Base-by-base conservation (phyloP, 2,797 vertebrate genomes). In the Platalea minor region DNA sequence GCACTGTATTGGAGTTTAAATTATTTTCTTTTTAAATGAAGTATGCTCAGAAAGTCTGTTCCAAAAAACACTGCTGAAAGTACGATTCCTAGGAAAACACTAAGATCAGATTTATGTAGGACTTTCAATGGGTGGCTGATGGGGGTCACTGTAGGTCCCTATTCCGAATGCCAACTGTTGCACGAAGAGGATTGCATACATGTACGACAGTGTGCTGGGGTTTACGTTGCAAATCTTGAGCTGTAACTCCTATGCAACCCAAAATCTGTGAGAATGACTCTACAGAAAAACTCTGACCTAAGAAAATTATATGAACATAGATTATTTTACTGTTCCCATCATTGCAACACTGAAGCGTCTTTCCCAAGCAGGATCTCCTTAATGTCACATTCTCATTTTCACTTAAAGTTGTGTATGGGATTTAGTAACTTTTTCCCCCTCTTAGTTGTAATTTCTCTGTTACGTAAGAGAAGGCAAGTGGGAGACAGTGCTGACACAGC, bases 181-280 rank as follows among this genome's bases (percentile, higher is more conserved):
- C 39, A 21, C 3, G 3, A 26, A 43, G n/a, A 73, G 25, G 29
- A 31, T 3, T 41, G 20, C 29, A 35, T 3, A 48, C 26, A 7
- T 0, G 9, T 11, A 17, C 28, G 68, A 59, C 78, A 31, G 18
- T 1, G 2, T 28, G 29, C 33, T 1, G 1, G 17, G 33, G 10
- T 37, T 56, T 21, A 33, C 0, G 0, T 5, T 41, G n/a, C 37
- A 53, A 35, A 41, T 64, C 51, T 64, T 31, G 45, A 75, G 13
- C 31, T 3, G 2, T 29, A 80, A 35, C 16, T 75, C 13, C 0
- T 21, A 15, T 7, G 50, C 31, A 53, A 31, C 18, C 19, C 39
- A 28, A 75, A 74, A 69, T 4, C 16, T 7, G 8, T 28, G 18
- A 75, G 37, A 63, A 63, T 20, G 25, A 59, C 54, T 41, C 17